Evolutionary conservation across 37 sponge, comb jelly and placozoan genomes (phyloP).

Genomic region (Diacarnus erythraeanus): DNA sequence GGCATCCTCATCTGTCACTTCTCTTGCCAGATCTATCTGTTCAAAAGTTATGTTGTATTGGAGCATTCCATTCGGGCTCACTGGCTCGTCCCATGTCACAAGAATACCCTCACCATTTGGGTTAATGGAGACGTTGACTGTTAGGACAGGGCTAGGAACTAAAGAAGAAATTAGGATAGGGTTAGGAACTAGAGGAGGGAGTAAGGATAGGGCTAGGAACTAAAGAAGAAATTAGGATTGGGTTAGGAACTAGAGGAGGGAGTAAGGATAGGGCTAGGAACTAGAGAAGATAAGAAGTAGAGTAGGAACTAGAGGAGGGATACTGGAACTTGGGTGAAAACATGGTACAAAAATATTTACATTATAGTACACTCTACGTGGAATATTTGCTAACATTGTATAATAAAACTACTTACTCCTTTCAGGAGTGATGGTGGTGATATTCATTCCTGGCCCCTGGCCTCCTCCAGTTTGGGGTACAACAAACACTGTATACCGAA

Average conservation of each 20-base stretch:
- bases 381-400: no score
- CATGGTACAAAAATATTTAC: no score
- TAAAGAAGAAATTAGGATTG: no score
- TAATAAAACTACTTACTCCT: no score
- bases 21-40: not conserved
- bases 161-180: no score
- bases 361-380: no score
- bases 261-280: not conserved
- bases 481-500: conserved; percentile 8
- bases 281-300: no score
- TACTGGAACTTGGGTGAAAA: no score
- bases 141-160: not conserved
- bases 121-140: not conserved
- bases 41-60: not conserved
- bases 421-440: conserved; percentile 6
- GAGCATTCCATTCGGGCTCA: conserved; percentile 49
- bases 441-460: not conserved
- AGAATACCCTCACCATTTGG: not conserved
- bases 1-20: not conserved
- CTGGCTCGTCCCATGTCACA: conserved; percentile 35
- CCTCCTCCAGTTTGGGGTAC: conserved; percentile 16
- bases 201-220: not conserved
- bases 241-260: no score
- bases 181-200: no score
- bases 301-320: no score